These are phyloP conservation scores for Acrossocheilus fasciatus DNA, from an alignment of 2,797 vertebrate species.

Conservation along the genomic window DNA sequence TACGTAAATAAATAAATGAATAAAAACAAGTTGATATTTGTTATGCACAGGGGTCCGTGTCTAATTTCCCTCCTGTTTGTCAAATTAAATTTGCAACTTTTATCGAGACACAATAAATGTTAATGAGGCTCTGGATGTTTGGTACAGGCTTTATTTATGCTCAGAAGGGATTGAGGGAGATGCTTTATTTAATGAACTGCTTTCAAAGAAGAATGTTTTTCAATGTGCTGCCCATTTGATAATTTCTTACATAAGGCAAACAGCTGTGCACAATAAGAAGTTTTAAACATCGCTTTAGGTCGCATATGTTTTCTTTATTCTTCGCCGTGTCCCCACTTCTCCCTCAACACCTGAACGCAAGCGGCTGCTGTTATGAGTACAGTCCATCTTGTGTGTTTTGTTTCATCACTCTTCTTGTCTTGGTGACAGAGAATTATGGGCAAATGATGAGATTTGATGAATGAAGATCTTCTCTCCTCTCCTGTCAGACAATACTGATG, in stretches of 20 bases:
- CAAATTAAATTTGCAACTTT: constrained; percentile 58
- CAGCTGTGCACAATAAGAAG: constrained; percentile 15
- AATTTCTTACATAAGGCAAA: constrained; percentile 27
- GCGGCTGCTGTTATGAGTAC: neutral
- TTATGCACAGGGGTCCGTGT: constrained; percentile 54
- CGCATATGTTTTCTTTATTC: constrained; percentile 5
- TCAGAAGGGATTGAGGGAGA: constrained; percentile 30
- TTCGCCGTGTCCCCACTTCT: neutral
- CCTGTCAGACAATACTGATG: constrained; percentile 54
- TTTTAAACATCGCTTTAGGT: neutral
- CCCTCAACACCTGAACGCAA: neutral
- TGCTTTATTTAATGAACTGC: constrained; percentile 45
- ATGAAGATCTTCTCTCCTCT: constrained; percentile 46
- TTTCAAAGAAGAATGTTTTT: constrained; percentile 41
- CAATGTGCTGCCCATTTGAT: constrained; percentile 9
- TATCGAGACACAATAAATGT: constrained; percentile 49
- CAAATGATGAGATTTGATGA: constrained; percentile 51
- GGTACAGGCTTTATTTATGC: constrained; percentile 44
- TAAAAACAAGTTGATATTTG: constrained; percentile 53
- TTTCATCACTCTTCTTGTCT: constrained; percentile 46
- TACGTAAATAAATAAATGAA: constrained; percentile 30
- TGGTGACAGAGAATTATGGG: constrained; percentile 50
- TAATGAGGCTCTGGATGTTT: constrained; percentile 53
- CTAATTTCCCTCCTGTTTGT: constrained; percentile 57
- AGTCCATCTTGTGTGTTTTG: neutral